Evolutionary conservation across 2,888 invertebrate genomes (phyloP).

Genomic region (Ochropleura leucogaster): DNA sequence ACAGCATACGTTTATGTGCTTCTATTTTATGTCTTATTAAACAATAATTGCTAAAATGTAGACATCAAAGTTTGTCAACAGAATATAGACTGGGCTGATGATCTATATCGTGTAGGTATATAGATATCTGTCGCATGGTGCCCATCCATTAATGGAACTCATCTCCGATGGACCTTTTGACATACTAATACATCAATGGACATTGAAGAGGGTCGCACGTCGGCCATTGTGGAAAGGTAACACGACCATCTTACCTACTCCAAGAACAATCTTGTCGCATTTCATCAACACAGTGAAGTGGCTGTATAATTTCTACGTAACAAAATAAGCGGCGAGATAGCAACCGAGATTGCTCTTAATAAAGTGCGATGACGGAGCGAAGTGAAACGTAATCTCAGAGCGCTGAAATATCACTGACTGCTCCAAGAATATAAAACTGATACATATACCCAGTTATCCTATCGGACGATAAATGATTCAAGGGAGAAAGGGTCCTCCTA

Average conservation of each 20-base stretch:
- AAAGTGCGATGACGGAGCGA: constrained; percentile 48
- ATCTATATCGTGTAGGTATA: not conserved
- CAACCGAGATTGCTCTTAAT: constrained; percentile 56
- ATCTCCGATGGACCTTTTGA: constrained; percentile 22
- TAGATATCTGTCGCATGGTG: not conserved
- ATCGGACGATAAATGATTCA: constrained; percentile 64
- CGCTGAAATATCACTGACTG: constrained; percentile 51
- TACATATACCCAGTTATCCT: constrained; percentile 41
- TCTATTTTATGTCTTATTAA: not conserved
- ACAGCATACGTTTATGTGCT: not conserved
- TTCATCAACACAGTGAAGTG: constrained; percentile 43
- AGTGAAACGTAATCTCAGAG: constrained; percentile 41
- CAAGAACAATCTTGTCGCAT: constrained; percentile 33
- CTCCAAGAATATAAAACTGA: constrained; percentile 51
- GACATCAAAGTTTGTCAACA: not conserved
- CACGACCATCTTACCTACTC: not conserved
- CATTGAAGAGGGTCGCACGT: constrained; percentile 32
- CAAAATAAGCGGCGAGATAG: constrained; percentile 44
- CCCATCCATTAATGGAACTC: constrained; percentile 7
- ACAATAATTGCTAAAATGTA: not conserved
- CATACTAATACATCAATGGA: constrained; percentile 27
- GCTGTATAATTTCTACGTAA: constrained; percentile 49
- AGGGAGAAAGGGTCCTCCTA: constrained; percentile 60
- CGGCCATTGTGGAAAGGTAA: constrained; percentile 3
- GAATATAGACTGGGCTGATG: not conserved